Base-by-base conservation (phyloP, 2,797 vertebrate species). In the Sebastiscus albofasciatus region DNA sequence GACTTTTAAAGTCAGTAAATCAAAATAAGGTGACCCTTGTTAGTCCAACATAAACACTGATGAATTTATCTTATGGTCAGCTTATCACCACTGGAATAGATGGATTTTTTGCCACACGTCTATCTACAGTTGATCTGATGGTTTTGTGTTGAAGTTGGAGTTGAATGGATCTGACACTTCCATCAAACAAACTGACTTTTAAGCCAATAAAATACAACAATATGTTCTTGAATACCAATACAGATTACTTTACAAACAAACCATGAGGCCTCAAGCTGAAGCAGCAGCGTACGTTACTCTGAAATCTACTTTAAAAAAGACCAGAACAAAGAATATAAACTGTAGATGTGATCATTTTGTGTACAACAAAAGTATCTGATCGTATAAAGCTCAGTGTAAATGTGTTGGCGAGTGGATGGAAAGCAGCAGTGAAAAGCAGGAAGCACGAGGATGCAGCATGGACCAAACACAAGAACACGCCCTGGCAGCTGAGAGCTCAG, bases 401-500 rank as follows among this genome's bases (percentile, higher is more conserved):
- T 71, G 8, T 67, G 20, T 49, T 46, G 29, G 36, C 16, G 2
- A 18, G 64, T n/a, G 13, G 6, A 29, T 2, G 54, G 12, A 61
- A 29, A 64, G 55, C 29, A 56, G 67, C 65, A 55, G 60, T 8
- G 39, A 75, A 33, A 10, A 31, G 22, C 29, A 54, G 72, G 62
- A 81, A 80, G 58, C 77, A 77, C 0, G 1, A 67, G 66, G 65
- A 74, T 16, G 75, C 67, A 79, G 79, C 52, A 22, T 34, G 55
- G 70, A 67, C 8, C 3, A 1, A 36, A 67, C 58, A 82, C 60
- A 67, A 7, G 72, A 85, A 87, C 75, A 83, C 87, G 73, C 67
- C 78, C 84, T 75, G 67, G 29, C 26, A 81, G 79, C 85, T 33
- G 31, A 69, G 75, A 82, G 75, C 82, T 92, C 73, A 83, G 79